These are phyloP conservation scores for Microcebus jonahi DNA, from an alignment of 2,113 vertebrate species.

Conservation along the genomic window DNA sequence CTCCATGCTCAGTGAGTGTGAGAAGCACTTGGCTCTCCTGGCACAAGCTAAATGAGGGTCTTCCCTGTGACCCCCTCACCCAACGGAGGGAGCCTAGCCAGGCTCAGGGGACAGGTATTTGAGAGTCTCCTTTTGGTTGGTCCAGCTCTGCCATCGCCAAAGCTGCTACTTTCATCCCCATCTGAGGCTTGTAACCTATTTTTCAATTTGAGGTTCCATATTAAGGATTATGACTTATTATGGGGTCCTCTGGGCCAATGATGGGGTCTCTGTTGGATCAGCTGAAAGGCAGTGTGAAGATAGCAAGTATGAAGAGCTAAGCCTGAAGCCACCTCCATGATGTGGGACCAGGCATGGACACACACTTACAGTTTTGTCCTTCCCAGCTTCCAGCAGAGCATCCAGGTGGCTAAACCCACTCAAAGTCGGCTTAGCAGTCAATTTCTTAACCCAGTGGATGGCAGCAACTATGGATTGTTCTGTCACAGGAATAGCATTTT, in stretches of 20 bases:
- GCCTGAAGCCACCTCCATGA: slow-evolving; percentile 23
- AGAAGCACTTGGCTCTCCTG: background rate
- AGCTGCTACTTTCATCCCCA: background rate
- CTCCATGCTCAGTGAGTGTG: background rate
- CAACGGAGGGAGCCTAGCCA: background rate
- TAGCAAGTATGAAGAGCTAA: background rate
- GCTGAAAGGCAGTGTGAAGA: background rate
- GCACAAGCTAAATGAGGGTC: background rate
- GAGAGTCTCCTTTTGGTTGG: background rate
- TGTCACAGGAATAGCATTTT: slow-evolving; percentile 77
- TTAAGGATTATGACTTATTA: background rate
- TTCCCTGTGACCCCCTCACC: background rate
- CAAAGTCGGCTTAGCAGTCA: slow-evolving; percentile 70
- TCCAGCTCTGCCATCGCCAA: background rate
- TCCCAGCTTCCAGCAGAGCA: slow-evolving; percentile 85
- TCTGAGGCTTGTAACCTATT: background rate
- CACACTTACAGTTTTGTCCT: slow-evolving; percentile 83
- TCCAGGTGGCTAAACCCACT: slow-evolving; percentile 65
- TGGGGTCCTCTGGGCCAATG: background rate
- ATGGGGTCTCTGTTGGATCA: background rate
- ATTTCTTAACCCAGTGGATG: slow-evolving; percentile 77
- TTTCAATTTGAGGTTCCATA: background rate
- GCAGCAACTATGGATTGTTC: slow-evolving; percentile 82
- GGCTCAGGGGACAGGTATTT: background rate
- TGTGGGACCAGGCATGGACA: slow-evolving; percentile 25